These are phyloP conservation scores for Darevskia mixta DNA, from an alignment of 2,797 vertebrate genomes.

Conservation along the genomic window DNA sequence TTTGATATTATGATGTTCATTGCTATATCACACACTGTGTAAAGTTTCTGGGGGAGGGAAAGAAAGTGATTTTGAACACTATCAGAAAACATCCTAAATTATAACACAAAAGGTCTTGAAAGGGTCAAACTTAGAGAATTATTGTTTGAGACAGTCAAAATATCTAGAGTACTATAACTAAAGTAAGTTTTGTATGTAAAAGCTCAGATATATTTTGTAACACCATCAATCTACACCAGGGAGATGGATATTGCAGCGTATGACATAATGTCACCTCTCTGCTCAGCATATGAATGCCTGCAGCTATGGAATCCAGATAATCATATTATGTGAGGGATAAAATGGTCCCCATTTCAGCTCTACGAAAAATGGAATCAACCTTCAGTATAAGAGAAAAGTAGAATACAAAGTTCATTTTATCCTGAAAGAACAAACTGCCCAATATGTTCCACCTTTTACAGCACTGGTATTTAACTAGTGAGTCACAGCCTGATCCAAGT, in stretches of 20 bases:
- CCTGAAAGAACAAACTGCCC: too few relatives aligned
- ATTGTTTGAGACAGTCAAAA: background rate
- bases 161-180: background rate
- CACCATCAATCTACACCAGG: background rate
- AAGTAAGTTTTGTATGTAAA: background rate
- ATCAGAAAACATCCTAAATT: background rate
- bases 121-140: background rate
- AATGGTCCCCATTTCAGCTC: too few relatives aligned
- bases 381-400: too few relatives aligned
- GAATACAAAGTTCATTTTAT: too few relatives aligned
- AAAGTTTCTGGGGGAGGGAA: constrained; percentile 88
- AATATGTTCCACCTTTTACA: too few relatives aligned
- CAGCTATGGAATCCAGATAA: too few relatives aligned
- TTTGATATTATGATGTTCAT: constrained; percentile 99
- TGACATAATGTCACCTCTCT: background rate
- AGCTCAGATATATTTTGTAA: constrained; percentile 6
- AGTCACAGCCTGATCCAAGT: too few relatives aligned
- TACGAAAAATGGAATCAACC: too few relatives aligned
- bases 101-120: background rate
- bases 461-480: too few relatives aligned
- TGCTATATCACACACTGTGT: constrained; percentile 98
- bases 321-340: too few relatives aligned
- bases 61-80: background rate
- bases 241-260: background rate
- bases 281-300: too few relatives aligned